Base-by-base conservation (phyloP, 2,888 invertebrate species). In the Gari tellinella region DNA sequence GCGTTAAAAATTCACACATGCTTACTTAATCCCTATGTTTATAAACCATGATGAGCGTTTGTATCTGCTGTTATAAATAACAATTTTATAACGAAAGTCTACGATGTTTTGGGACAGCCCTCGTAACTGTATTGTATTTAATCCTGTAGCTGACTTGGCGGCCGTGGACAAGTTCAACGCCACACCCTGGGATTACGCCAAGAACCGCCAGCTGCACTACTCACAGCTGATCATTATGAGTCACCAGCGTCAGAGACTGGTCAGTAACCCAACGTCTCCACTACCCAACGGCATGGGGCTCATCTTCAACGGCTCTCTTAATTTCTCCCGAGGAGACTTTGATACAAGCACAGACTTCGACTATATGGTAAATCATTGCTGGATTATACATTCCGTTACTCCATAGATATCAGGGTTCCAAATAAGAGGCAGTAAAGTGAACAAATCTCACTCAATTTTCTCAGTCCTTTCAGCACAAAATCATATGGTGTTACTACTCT, bases 151-250 rank as follows among this genome's bases (percentile, higher is more conserved):
- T 68, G 90, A 91, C 65, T 74, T 90, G 21, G 83, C 85, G 45
- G 79, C 76, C 10, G 85, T 85, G 2, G 91, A 91, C 75, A 86
- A 85, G 62, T 85, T 81, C 62, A 88, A 88, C 31, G 90, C 90
- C 23, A 90, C 91, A 0, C 89, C 90, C 1, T 91, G 91, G 91
- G 91, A 91, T 73, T 91, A 91, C 64, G 91, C 91, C 25, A 78
- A 88, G 21, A 88, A 85, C 53, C 83, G 89, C 3, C 90, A 91
- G 73, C 85, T 91, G 5, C 91, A 91, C 76, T 91, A 91, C 75
- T 91, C 91, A 73, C 90, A 90, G 85, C 86, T 91, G 67, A 91
- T 91, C 61, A 86, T 91, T 23, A 90, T 91, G 82, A 90, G 91
- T 4, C 90, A 91, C 63, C 89, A 90, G 66, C 82, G 90, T 4